phyloP scores from a whole-genome alignment of 1,140 invertebrate genomes.

The Limonius californicus region DNA sequence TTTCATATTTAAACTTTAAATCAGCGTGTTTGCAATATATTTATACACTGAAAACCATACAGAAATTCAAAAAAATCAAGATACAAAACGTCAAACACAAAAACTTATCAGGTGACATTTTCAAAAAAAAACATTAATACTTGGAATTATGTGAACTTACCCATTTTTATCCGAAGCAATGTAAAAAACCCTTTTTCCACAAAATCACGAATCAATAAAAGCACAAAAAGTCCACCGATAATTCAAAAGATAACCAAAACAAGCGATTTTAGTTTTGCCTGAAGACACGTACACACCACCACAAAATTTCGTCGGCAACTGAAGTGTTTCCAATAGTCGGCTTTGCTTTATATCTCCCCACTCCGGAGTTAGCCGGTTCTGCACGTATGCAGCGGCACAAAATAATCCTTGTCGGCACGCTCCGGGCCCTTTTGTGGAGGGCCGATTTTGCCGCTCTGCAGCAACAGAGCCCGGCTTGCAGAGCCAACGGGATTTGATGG shows the following conservation, averaged over 20 bases:
- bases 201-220: not conserved
- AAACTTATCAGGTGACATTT: too few species aligned
- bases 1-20: too few species aligned
- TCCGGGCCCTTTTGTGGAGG: not conserved
- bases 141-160: too few species aligned
- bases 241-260: not conserved
- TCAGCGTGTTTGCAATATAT: too few species aligned
- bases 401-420: not conserved
- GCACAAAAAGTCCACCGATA: not conserved
- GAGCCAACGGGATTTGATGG: slow-evolving; percentile 4
- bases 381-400: not conserved
- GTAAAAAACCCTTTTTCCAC: not conserved
- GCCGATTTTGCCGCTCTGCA: not conserved
- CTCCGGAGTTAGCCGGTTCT: not conserved
- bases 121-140: too few species aligned
- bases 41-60: too few species aligned
- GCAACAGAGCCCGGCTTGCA: not conserved
- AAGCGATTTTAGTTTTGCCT: not conserved
- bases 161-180: not conserved
- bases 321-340: not conserved
- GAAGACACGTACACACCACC: not conserved
- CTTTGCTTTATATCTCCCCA: slow-evolving; percentile 4
- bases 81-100: too few species aligned
- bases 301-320: slow-evolving; percentile 5
- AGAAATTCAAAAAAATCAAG: too few species aligned